These are phyloP conservation scores for Deroptyus accipitrinus DNA, from an alignment of 2,113 vertebrate genomes.

Conservation along the genomic window DNA sequence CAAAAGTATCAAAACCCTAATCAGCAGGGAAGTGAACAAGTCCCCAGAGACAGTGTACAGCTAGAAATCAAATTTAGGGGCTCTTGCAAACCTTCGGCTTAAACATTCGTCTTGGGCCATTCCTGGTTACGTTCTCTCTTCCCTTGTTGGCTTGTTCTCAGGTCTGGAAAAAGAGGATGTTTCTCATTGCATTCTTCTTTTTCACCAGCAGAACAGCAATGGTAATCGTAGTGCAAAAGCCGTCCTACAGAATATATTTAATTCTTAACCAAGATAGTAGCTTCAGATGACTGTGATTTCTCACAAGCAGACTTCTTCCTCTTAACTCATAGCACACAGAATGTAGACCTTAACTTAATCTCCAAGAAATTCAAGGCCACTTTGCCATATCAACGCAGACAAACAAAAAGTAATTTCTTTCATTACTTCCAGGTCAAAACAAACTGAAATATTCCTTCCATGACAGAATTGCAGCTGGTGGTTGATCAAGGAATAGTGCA, in stretches of 20 bases:
- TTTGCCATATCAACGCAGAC: not conserved
- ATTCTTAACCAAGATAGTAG: not conserved
- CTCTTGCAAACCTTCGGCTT: not conserved
- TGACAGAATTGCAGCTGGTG: not conserved
- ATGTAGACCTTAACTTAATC: not conserved
- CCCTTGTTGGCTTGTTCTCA: not conserved
- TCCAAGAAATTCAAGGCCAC: not conserved
- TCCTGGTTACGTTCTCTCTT: not conserved
- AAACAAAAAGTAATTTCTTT: not conserved
- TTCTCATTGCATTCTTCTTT: not conserved
- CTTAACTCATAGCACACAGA: not conserved
- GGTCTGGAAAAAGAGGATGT: not conserved
- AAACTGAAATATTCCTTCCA: not conserved
- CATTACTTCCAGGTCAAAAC: not conserved
- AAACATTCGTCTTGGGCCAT: not conserved
- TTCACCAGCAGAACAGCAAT: not conserved
- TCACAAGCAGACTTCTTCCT: not conserved
- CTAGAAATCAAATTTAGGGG: not conserved
- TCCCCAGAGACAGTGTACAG: not conserved
- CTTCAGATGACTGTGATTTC: not conserved
- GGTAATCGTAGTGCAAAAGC: not conserved
- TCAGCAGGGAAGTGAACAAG: not conserved
- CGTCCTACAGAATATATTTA: not conserved
- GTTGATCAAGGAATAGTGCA: not conserved
- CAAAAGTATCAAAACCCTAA: not conserved